Conservation (phyloP, 1,140 invertebrate genomes). For the Lepidurus packardi region DNA sequence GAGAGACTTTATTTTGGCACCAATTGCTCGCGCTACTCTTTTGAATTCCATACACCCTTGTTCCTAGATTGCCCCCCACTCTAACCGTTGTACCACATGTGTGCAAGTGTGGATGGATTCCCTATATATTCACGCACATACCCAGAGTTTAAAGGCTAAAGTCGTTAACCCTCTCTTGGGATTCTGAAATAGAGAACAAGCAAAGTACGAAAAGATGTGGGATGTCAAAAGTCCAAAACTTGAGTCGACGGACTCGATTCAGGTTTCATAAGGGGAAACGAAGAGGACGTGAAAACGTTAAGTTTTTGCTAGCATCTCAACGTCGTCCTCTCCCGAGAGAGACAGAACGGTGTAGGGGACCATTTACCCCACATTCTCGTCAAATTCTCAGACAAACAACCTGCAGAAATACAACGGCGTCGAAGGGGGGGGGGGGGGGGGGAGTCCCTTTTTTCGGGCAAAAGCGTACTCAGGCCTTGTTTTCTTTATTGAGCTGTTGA, state of each 20-base stretch:
- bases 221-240: constrained; percentile 3
- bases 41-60: not conserved
- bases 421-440: not conserved
- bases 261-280: not conserved
- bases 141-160: constrained; percentile 3
- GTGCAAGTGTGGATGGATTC: constrained; percentile 10
- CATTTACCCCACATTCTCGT: not conserved
- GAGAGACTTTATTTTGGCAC: not conserved
- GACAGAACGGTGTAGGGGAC: constrained; percentile 1
- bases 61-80: not conserved
- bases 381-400: not conserved
- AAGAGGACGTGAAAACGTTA: not conserved
- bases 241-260: not conserved
- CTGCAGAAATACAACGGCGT: not conserved
- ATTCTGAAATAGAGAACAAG: not conserved
- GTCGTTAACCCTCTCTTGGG: constrained; percentile 6
- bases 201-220: constrained; percentile 14
- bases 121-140: not conserved
- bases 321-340: not conserved
- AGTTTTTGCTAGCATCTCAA: not conserved
- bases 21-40: not conserved
- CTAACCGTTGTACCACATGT: constrained; percentile 21
- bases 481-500: not conserved
- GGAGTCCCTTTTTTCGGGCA: not conserved
- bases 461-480: not conserved